Evolutionary conservation across 2,113 vertebrate species (phyloP), one percentile per base, ranked within the genome.

Genomic region (Otocyon megalotis): DNA sequence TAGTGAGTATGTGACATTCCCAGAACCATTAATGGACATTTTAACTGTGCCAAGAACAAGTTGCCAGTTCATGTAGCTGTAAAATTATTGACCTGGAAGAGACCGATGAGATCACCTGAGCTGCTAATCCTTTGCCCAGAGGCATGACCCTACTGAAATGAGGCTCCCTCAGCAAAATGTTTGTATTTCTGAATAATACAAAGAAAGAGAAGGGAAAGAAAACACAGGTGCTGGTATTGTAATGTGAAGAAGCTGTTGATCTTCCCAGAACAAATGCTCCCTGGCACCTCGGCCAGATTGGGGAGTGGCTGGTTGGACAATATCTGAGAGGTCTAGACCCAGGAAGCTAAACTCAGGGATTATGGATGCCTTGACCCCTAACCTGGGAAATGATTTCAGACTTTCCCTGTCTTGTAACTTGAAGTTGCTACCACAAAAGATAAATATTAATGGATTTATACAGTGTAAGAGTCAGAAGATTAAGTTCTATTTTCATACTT

Each of bases 21-120:
- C 80, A 80, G 83, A 86, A 87, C 88, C 67, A 43, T 80, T 96
- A 71, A 71, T 32, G 43, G 79, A 76, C 60, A 32, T 58, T 83
- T 92, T 69, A 94, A 71, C 58, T 43, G n/a, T 76, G 43, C 82
- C 92, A 86, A 94, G 72, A 96, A 77, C 30, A 94, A 94, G 63
- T 56, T 96, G 69, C 54, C 53, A 28, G 35, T 65, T 97, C 53
- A 30, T 93, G 20, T 37, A 88, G 32, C 76, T 96, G 62, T 54
- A 90, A 96, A 96, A 77, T 67, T 74, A 88, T 19, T 96, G 87
- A 95, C 87, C 69, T 84, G 30, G 80, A 97, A 97, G 63, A 88
- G 77, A 85, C 56, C 48, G 71, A 87, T 37, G 32, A 93, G 37
- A 67, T 90, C 81, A 90, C 71, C 10, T 88, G 93, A 93, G 24